Evolutionary conservation across 2,797 vertebrate species (phyloP), one percentile per base, ranked within the genome.

Genomic region (Enteromius paludinosus): DNA sequence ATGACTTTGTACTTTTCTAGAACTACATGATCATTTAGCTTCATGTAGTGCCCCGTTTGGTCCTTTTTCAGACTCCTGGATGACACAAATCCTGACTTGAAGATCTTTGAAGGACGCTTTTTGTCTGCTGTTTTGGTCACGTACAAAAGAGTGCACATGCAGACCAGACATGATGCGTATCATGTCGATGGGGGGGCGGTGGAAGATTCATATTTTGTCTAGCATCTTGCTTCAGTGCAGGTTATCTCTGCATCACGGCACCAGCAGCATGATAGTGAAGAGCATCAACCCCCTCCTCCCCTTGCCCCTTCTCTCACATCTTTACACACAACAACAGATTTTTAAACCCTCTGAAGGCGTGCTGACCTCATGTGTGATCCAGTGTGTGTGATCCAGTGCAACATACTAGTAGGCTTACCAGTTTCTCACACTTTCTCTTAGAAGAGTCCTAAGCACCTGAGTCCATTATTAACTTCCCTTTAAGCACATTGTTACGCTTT

Each of bases 131-230:
- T 72, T 66, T 41, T 83, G 61, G 52, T 68, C 65, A 69, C 62
- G 70, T 76, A 87, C 87, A 68, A 80, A 85, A 85, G 66, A 61
- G 83, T 87, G 77, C 84, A 87, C 83, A 83, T 43, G 49, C 89
- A 87, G 82, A 84, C 85, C 80, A 87, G 86, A 84, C 85, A 52
- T 89, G 86, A 93, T 89, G 83, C 70, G 84, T 85, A 90, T 92
- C 88, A 61, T 54, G 78, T 68, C 73, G 77, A 71, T 86, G 79
- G 86, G 81, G 73, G 66, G 49, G 3, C 1, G 3, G 80, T 61
- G 85, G 85, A 88, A 81, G 81, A 61, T 79, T 70, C 75, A 81
- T 95, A 91, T 95, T 95, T 93, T 93, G 95, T 93, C 94, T 94
- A 89, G 83, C 79, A 71, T 86, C 88, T 80, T 77, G 83, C 61